Base-by-base conservation (phyloP, 2,888 invertebrate species). In the Drosophila nigritarsus region DNA sequence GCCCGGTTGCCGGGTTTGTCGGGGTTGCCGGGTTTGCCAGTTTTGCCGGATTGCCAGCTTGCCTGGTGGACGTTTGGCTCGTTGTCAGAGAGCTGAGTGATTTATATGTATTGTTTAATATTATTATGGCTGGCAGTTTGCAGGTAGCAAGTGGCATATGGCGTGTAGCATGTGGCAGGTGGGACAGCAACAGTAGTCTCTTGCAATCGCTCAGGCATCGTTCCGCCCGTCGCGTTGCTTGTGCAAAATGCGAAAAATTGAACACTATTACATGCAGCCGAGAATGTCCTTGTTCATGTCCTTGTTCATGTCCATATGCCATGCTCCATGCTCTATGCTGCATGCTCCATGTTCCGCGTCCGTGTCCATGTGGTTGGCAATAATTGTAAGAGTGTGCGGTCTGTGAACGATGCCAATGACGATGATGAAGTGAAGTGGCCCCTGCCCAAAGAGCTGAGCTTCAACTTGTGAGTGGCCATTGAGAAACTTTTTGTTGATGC, bases 31-130 rank as follows among this genome's bases (percentile, higher is more conserved):
- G 50, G 55, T 42, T 20, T 20, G 29, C 53, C 56, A 34, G 66
- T 36, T 45, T 36, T 45, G 4, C 45, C 45, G 45, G 20, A 45
- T 45, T 42, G 42, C 45, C 45, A 20, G 45, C 42, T 45, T 45
- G 45, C 45, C 15, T 24, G 45, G 15, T 64, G 61, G 67, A 51
- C 69, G 72, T 67, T 72, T 75, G 68, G 74, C 70, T 78, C 66
- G 75, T 66, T 73, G 66, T 81, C 89, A 82, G 85, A 89, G 88
- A 86, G 80, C 78, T 86, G 85, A 86, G 89, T 86, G 85, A 86
- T 86, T 86, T 86, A 86, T 86, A 89, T 87, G 80, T 89, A 89
- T 86, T 86, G 85, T 86, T 86, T 86, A 86, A 89, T 89, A 86
- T 86, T 86, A 86, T 86, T 86, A 86, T 78, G 88, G 88, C 87